These are phyloP conservation scores for Loripinus fragilis DNA, from an alignment of 2,888 invertebrate species.

Conservation along the genomic window DNA sequence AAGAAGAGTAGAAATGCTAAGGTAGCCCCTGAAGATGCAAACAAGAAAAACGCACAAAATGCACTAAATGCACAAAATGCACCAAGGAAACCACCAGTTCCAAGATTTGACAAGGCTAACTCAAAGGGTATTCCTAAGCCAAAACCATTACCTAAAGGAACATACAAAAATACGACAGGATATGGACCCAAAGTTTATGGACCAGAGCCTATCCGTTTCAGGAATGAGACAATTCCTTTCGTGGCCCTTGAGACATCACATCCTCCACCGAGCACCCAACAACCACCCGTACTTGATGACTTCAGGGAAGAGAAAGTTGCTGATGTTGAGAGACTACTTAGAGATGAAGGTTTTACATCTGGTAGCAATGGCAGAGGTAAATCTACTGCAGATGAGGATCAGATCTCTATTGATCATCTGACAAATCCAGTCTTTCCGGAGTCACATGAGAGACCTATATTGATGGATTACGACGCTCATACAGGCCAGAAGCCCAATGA, in stretches of 20 bases:
- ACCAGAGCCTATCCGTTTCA: conserved; percentile 10
- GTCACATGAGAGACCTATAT: not conserved
- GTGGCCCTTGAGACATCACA: conserved; percentile 11
- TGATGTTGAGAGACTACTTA: not conserved
- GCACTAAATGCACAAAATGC: too few relatives aligned
- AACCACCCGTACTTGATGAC: not conserved
- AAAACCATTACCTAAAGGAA: conserved; percentile 1
- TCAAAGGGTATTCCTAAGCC: not conserved
- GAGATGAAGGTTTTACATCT: not conserved
- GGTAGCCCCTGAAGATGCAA: not conserved
- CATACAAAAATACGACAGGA: not conserved
- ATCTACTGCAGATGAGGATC: not conserved
- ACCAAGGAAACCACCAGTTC: not conserved
- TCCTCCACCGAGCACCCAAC: conserved; percentile 2
- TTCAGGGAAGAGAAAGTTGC: conserved; percentile 1
- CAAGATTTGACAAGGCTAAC: not conserved
- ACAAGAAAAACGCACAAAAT: not conserved
- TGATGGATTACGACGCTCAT: conserved; percentile 13
- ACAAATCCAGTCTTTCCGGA: conserved; percentile 8
- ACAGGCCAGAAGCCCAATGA: not conserved
- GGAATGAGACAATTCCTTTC: conserved; percentile 9
- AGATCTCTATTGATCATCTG: conserved; percentile 14
- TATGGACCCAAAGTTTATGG: conserved; percentile 9
- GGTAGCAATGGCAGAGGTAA: not conserved
- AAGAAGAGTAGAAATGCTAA: conserved; percentile 2